A percentile compares a stretch with the other conserved stretches of the same genome.
Conservation (phyloP, 2,113 vertebrate genomes). For the Neotoma lepida region DNA sequence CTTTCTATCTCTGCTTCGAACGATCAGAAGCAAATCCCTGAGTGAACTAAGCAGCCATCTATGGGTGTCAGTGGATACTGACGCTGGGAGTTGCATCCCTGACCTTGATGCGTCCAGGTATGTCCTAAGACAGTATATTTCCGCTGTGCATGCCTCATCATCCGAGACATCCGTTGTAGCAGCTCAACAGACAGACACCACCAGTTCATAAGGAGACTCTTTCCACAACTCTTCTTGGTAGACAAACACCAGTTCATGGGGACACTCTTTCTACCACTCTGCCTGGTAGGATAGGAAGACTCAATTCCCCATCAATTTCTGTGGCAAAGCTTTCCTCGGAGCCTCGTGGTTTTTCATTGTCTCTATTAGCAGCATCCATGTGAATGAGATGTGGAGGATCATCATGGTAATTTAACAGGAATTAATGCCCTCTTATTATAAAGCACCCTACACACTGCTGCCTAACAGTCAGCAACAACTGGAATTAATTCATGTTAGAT, state of each 20-base stretch:
- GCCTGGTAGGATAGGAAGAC: background rate
- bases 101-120: background rate
- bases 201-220: background rate
- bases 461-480: slow-evolving; percentile 77
- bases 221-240: background rate
- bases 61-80: background rate
- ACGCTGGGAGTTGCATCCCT: background rate
- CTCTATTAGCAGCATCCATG: slow-evolving; percentile 59
- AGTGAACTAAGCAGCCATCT: background rate
- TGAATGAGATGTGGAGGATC: slow-evolving; percentile 53
- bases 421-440: slow-evolving; percentile 79
- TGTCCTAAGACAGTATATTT: background rate
- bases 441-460: slow-evolving; percentile 70
- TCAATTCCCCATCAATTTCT: slow-evolving; percentile 31
- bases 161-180: background rate
- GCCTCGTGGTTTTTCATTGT: slow-evolving; percentile 17
- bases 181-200: background rate
- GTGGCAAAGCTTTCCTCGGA: slow-evolving; percentile 9
- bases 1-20: background rate
- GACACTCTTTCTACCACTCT: no score
- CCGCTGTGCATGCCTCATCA: background rate
- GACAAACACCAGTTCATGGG: no score
- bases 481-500: slow-evolving; percentile 84
- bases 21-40: background rate
- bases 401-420: slow-evolving; percentile 73